These are phyloP conservation scores for Aix galericulata DNA, from an alignment of 2,113 vertebrate genomes.

Conservation along the genomic window DNA sequence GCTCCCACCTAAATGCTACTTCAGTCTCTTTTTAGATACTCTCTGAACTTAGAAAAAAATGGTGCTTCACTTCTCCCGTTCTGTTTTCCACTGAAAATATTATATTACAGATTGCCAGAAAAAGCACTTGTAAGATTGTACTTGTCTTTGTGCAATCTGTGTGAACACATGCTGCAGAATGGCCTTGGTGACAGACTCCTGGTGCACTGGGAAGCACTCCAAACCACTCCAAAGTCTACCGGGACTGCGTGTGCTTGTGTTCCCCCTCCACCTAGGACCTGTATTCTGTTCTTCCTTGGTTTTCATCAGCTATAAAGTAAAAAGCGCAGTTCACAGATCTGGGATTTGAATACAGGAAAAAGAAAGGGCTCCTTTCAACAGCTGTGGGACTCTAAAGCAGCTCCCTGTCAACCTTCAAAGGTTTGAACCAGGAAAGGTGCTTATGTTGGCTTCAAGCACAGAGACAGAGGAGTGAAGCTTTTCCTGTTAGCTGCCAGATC, in stretches of 20 bases:
- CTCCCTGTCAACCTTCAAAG: not conserved
- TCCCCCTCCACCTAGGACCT: not conserved
- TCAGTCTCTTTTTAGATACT: not conserved
- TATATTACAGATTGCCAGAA: not conserved
- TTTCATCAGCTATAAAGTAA: not conserved
- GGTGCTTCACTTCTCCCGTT: not conserved
- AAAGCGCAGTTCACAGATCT: not conserved
- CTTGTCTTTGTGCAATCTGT: not conserved
- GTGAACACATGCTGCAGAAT: not conserved
- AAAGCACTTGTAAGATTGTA: not conserved
- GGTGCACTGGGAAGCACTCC: not conserved
- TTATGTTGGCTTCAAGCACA: conserved; percentile 3
- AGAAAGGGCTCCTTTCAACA: conserved; percentile 34
- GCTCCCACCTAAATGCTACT: not conserved
- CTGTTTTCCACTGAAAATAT: not conserved
- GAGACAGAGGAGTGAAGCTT: not conserved
- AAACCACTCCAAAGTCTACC: not conserved
- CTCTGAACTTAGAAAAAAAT: not conserved
- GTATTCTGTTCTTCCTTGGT: not conserved
- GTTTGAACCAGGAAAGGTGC: not conserved
- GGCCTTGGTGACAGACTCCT: not conserved
- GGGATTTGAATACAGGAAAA: conserved; percentile 10
- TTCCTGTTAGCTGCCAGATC: not conserved
- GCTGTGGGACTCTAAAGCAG: not conserved
- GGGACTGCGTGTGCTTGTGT: not conserved